Evolutionary conservation across 2,113 vertebrate species (phyloP), one percentile per base, ranked within the genome.

Genomic region (Felis chaus): DNA sequence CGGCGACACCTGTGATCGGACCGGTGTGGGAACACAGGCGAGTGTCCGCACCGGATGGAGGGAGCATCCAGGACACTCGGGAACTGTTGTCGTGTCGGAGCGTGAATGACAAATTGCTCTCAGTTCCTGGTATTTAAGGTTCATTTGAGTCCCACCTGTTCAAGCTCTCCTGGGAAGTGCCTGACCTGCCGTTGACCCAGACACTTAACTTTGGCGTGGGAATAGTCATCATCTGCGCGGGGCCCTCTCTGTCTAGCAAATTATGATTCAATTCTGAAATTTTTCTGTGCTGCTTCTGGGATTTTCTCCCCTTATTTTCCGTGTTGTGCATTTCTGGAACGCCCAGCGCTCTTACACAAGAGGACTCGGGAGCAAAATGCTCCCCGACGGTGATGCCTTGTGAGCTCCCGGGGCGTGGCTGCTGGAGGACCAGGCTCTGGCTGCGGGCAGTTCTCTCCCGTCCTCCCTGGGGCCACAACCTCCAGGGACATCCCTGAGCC

Each of bases 161-260:
- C 14, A 14, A 45, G 7, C 14, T 31, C 45, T 31, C 21, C 36
- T 5, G 45, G 16, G 27, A 50, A 8, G 41, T 3, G 45, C 45
- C 4, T 5, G 15, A 18, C 4, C 7, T 3, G 14, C 41, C 6
- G 3, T 15, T 15, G 11, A 39, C 74, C 27, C 74, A 29, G 41
- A 78, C 74, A 18, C 41, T 18, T 78, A 31, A 31, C 45, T 16
- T 41, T 1, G 2, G 45, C 7, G 0, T 0, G 27, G 74, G 7
- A 78, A 48, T 11, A 27, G 2, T 48, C 15, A 1, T 29, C 27
- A 16, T 1, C 2, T 8, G 1, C 2, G 8, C 7, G 4, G 41
- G 14, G 27, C 15, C 2, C 74, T 31, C 36, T 78, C 15, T 0
- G 29, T 31, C 74, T 18, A 31, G 15, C 41, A 16, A 15, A 31